These are phyloP conservation scores for Halocynthia aurantium DNA, from an alignment of 23 tunicate genomes.

Conservation along the genomic window DNA sequence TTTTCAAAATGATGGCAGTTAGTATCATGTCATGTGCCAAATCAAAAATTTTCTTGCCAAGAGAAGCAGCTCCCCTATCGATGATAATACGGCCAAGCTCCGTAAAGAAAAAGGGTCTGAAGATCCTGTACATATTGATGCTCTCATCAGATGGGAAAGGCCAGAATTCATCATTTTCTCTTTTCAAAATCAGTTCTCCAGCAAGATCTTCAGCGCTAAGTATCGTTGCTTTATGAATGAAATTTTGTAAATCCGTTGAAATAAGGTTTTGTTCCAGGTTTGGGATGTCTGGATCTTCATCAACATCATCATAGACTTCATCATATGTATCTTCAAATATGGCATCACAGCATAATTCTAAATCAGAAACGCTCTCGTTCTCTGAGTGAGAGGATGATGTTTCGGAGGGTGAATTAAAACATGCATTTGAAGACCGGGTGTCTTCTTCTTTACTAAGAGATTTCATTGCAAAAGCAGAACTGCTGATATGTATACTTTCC, in stretches of 20 bases:
- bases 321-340: neutral
- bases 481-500: no score
- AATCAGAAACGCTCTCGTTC: no score
- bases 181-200: neutral
- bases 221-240: no score
- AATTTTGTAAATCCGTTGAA: no score
- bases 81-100: neutral
- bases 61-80: neutral
- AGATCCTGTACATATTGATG: neutral
- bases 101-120: neutral
- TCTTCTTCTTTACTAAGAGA: no score
- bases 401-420: no score
- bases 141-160: neutral
- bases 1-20: conserved; percentile 1
- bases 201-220: neutral
- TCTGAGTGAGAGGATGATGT: no score
- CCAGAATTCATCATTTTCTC: conserved; percentile 1
- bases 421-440: no score
- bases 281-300: no score
- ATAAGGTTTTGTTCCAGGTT: no score
- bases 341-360: neutral
- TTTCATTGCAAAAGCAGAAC: no score
- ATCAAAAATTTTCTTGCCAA: neutral
- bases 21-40: neutral
- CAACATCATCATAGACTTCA: neutral